phyloP scores from a whole-genome alignment of 2,888 invertebrate species.

The Serripes groenlandicus region DNA sequence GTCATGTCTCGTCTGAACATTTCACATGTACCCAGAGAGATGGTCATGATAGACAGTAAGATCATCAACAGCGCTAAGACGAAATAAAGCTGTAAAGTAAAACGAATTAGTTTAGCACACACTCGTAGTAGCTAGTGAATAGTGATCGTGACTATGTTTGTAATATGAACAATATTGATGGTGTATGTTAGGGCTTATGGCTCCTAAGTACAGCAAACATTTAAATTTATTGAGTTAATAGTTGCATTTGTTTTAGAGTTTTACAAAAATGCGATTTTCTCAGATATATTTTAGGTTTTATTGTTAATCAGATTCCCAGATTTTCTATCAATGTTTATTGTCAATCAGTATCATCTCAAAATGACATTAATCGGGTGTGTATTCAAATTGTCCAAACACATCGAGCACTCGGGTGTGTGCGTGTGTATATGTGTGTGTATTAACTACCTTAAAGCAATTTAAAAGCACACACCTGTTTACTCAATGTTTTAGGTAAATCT shows the following conservation, averaged over 20 bases:
- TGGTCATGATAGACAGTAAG: conserved; percentile 29
- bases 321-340: too few relatives aligned
- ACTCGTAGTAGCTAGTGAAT: background rate
- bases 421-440: too few relatives aligned
- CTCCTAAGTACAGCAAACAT: background rate
- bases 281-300: too few relatives aligned
- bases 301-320: too few relatives aligned
- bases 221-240: too few relatives aligned
- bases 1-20: conserved; percentile 34
- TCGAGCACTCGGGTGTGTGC: too few relatives aligned
- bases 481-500: too few relatives aligned
- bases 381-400: too few relatives aligned
- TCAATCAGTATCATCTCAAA: too few relatives aligned
- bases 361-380: too few relatives aligned
- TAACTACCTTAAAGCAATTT: too few relatives aligned
- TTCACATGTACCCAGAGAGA: conserved; percentile 22
- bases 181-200: background rate
- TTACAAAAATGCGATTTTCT: background rate
- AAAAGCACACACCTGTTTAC: too few relatives aligned
- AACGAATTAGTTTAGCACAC: background rate
- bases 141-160: background rate
- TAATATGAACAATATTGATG: background rate
- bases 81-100: conserved; percentile 33
- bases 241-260: background rate
- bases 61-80: conserved; percentile 13